These are phyloP conservation scores for Pararge aegeria DNA, from an alignment of 1,140 invertebrate species.

Conservation along the genomic window DNA sequence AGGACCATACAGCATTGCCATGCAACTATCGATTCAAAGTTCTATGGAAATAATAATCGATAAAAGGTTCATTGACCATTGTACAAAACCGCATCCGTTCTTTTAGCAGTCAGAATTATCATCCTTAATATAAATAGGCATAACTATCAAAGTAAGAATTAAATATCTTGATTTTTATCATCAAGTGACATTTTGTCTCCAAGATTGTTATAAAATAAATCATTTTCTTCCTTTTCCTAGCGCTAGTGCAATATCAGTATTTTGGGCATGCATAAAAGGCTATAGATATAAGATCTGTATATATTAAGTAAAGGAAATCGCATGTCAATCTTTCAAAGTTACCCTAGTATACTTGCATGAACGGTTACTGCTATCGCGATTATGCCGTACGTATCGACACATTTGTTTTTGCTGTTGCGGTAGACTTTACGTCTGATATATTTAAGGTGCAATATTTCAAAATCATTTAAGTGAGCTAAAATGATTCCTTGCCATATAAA, in stretches of 20 bases:
- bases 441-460: background rate
- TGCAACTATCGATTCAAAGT: too few species aligned
- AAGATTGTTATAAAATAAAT: too few species aligned
- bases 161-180: too few species aligned
- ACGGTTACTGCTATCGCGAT: background rate
- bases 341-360: background rate
- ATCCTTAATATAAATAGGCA: too few species aligned
- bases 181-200: too few species aligned
- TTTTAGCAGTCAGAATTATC: too few species aligned
- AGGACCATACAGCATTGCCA: too few species aligned
- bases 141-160: too few species aligned
- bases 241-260: background rate
- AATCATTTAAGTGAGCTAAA: background rate
- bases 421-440: background rate
- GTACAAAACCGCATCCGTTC: too few species aligned
- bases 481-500: constrained; percentile 5
- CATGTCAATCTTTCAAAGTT: background rate
- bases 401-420: background rate
- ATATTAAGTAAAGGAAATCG: constrained; percentile 2
- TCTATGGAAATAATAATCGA: too few species aligned
- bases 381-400: background rate
- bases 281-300: background rate
- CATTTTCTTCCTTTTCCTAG: too few species aligned
- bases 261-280: background rate
- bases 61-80: too few species aligned